Base-by-base conservation (phyloP, 1,140 invertebrate species). In the Grapholita molesta region DNA sequence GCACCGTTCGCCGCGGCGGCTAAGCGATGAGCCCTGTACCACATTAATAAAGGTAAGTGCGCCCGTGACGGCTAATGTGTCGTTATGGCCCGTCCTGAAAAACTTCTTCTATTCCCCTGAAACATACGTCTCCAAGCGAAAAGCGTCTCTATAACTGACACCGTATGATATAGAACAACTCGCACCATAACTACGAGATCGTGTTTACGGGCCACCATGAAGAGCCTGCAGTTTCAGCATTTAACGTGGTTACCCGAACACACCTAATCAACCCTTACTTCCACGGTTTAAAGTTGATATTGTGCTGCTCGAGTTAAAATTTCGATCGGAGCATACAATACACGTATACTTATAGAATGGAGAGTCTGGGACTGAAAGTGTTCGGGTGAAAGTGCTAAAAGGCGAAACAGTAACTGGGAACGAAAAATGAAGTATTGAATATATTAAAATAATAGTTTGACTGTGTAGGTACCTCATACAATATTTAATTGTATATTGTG, bases 41-140 rank as follows among this genome's bases (percentile, higher is more conserved):
- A 70, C 85, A 88, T 88, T 88, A 88, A 86, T 85, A 85, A 88
- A 88, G 82, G 86, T 88, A 84, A 88, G 81, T 78, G 84, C 79
- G 80, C 73, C 76, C 79, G 75, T 84, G 82, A 81, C 82, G 75
- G 75, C 84, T 90, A 90, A 90, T 90, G 84, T 85, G 84, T 83
- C 81, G 86, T 90, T 88, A 90, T 85, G 84, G 77, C 76, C 79
- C 80, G 78, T 82, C 79, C 86, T 85, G 84, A 85, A 86, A 89
- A 88, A 87, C 85, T 87, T 86, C 77, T 82, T 82, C 73, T 72
- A 69, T 73, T 79, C 80, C 79, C 78, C 73, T 71, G 71, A 81
- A 69, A 72, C 69, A 69, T 25, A 21, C 38, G 64, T 52, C 35
- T 12, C n/a, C 75, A 79, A 64, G 28, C 53, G 18, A 86, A 83